Evolutionary conservation across 2,888 invertebrate species (phyloP).

Genomic region (Brachypterus glaber): DNA sequence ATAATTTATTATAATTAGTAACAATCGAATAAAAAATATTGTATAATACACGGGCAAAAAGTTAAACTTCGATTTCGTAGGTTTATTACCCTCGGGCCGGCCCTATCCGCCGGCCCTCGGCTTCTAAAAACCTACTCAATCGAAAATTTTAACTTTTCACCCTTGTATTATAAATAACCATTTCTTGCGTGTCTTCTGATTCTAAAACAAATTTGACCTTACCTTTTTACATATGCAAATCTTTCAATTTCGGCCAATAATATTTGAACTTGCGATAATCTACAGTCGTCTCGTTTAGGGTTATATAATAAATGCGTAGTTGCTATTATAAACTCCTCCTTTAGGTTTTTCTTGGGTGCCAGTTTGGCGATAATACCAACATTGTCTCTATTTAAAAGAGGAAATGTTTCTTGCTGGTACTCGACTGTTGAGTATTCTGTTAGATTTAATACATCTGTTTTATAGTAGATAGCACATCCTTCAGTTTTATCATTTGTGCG

Average conservation of each 20-base stretch:
- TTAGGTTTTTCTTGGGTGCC: slow-evolving; percentile 43
- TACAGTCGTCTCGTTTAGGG: slow-evolving; percentile 77
- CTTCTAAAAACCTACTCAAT: no score
- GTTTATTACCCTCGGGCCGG: no score
- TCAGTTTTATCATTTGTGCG: slow-evolving; percentile 72
- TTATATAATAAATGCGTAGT: slow-evolving; percentile 95
- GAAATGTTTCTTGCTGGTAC: slow-evolving; percentile 51
- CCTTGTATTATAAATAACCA: no score
- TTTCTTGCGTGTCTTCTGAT: no score
- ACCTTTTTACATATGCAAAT: slow-evolving; percentile 50
- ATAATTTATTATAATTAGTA: no score
- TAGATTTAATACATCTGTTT: slow-evolving; percentile 54
- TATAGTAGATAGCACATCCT: slow-evolving; percentile 86
- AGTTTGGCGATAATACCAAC: slow-evolving; percentile 76
- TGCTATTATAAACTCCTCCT: slow-evolving; percentile 61
- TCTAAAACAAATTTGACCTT: slow-evolving; percentile 25
- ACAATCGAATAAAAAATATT: no score
- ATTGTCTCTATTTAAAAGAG: slow-evolving; percentile 74
- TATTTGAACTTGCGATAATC: slow-evolving; percentile 78
- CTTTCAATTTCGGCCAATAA: slow-evolving; percentile 78
- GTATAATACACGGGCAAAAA: no score
- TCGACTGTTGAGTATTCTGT: slow-evolving; percentile 61
- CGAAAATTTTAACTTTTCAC: no score
- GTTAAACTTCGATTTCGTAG: no score
- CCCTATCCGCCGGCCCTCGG: no score